Conservation (phyloP, 2,888 invertebrate genomes). For the Callimorpha dominula region DNA sequence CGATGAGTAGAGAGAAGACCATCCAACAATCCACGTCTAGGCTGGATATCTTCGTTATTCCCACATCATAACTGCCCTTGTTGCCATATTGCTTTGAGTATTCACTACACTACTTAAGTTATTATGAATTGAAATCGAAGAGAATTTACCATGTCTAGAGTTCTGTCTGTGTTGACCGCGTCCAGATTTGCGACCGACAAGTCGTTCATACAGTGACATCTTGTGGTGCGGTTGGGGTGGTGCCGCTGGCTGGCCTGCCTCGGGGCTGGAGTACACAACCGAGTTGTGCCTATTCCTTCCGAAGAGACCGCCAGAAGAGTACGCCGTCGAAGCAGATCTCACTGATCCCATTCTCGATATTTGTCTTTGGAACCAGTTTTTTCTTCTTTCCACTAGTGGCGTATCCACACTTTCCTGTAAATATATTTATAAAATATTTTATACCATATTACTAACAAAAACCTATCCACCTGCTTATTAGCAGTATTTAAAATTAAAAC, state of each 20-base stretch:
- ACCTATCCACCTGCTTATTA: too few species aligned
- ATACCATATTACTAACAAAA: background rate
- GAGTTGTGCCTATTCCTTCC: constrained; percentile 93
- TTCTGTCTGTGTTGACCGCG: constrained; percentile 89
- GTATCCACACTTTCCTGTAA: constrained; percentile 95
- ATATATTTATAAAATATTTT: background rate
- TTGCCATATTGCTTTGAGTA: background rate
- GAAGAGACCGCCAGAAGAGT: constrained; percentile 92
- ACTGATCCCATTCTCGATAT: constrained; percentile 95
- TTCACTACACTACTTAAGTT: background rate
- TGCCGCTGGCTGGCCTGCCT: constrained; percentile 82
- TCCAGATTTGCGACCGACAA: constrained; percentile 93
- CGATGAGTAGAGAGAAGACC: background rate
- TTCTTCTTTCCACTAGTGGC: constrained; percentile 93
- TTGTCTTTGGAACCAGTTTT: constrained; percentile 95
- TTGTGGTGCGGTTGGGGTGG: constrained; percentile 86
- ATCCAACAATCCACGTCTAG: background rate
- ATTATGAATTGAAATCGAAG: constrained; percentile 28
- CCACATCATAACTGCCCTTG: background rate
- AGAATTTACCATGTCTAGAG: constrained; percentile 87
- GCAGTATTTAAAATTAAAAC: too few species aligned
- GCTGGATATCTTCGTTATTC: background rate
- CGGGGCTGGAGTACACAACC: constrained; percentile 89
- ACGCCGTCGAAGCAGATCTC: constrained; percentile 94
- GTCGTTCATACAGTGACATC: constrained; percentile 93